Evolutionary conservation across 2,797 vertebrate genomes (phyloP).

Genomic region (Epinephelus coioides): DNA sequence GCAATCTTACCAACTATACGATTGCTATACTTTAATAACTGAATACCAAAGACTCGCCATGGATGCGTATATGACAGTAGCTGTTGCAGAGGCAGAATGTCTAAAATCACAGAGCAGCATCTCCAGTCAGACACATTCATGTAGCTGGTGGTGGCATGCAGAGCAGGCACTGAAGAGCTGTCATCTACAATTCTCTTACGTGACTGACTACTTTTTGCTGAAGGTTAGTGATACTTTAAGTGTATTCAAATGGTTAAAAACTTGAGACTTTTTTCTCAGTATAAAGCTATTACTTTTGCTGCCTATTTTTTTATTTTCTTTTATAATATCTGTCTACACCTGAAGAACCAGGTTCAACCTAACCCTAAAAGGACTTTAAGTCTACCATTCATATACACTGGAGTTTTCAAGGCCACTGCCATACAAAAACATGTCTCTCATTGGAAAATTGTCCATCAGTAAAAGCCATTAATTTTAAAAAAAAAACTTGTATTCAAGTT

Average conservation of each 20-base stretch:
- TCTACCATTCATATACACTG: not conserved
- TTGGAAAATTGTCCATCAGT: slow-evolving; percentile 6
- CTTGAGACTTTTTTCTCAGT: not conserved
- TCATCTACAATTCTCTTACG: not conserved
- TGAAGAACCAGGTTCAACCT: not conserved
- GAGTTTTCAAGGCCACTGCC: not conserved
- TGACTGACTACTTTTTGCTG: not conserved
- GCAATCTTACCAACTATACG: not conserved
- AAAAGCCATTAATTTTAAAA: not conserved
- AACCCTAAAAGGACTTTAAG: not conserved
- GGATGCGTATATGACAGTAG: too few relatives aligned
- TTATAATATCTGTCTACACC: not conserved
- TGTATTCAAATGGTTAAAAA: not conserved
- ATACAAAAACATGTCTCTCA: not conserved
- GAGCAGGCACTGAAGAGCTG: not conserved
- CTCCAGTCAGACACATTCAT: not conserved
- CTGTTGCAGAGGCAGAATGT: not conserved
- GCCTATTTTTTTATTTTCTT: not conserved
- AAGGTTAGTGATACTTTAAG: not conserved
- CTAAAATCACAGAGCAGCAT: not conserved
- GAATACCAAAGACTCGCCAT: not conserved
- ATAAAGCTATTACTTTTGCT: not conserved
- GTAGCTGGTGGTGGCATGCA: not conserved
- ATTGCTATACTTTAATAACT: not conserved
- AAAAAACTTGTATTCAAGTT: not conserved